Conservation (phyloP, 2,888 invertebrate species). For the Adelphocoris suturalis region DNA sequence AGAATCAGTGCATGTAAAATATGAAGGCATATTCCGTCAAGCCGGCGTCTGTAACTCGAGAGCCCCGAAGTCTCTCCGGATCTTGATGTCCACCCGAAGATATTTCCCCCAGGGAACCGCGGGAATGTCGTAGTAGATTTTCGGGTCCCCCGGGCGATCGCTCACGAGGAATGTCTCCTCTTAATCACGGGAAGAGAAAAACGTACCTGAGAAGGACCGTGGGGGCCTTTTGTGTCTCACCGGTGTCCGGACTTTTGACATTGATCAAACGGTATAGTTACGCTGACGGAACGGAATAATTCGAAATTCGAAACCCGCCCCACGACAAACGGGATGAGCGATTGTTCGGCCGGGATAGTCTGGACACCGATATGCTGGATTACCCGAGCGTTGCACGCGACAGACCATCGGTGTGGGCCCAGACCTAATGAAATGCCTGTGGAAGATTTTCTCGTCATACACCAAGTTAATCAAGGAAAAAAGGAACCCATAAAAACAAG, state of each 20-base stretch:
- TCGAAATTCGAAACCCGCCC: constrained; percentile 22
- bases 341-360: background rate
- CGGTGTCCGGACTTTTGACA: background rate
- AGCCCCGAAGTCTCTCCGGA: background rate
- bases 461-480: background rate
- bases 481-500: background rate
- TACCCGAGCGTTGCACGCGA: background rate
- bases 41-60: background rate
- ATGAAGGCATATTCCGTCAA: too few species aligned
- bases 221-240: background rate
- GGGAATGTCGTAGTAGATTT: constrained; percentile 34
- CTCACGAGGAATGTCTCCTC: constrained; percentile 64
- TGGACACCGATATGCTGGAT: background rate
- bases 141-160: constrained; percentile 22
- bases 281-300: constrained; percentile 13
- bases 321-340: constrained; percentile 24
- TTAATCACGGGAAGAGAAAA: constrained; percentile 41
- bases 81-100: background rate
- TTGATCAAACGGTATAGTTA: constrained; percentile 31
- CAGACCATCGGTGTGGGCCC: too few species aligned
- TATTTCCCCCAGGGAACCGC: background rate
- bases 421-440: too few species aligned
- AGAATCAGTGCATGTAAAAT: too few species aligned
- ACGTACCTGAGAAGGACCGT: background rate
- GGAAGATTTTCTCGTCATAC: too few species aligned